Evolutionary conservation across 2,888 invertebrate species (phyloP), one percentile per base, ranked within the genome.

Genomic region (Brassicogethes aeneus): DNA sequence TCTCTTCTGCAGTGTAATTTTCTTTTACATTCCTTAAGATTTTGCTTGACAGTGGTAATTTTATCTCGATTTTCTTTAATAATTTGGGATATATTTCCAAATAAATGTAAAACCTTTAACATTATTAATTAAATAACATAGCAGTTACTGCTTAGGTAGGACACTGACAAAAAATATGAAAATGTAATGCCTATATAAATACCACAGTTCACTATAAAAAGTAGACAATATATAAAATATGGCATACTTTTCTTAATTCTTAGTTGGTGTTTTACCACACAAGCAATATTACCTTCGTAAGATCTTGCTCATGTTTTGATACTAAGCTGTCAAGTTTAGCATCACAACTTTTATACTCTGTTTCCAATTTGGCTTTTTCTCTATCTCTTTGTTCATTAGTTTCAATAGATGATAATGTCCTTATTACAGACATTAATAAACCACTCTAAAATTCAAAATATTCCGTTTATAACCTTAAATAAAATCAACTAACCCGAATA

Each of bases 301-400:
- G 78, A 64, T 95, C 90, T 50, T 84, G 79, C 59, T 93, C 88
- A 70, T 95, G 89, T 37, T 77, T 78, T 3, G 88, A 85, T 3
- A 97, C 89, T 34, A 95, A 72, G 62, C 90, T 86, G 61, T 94
- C 93, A 2, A 97, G 72, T 53, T 80, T 79, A 43, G 82, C 82
- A 70, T 96, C 96, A 65, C 94, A 92, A 56, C 85, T 81, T 63
- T 88, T 88, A 62, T 87, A 96, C 60, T 94, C 94, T 53, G 87
- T 86, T 68, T 97, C 95, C 37, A 97, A 75, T 62, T 93, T 90
- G 0, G 85, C 83, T 60, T 94, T 92, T 68, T 95, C 95, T 57
- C 89, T 82, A 61, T 95, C 89, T 37, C 90, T 71, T 62, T 96
- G 91, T 62, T 93, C 93, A 62, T 89, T 89, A 2, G 90, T 92